Base-by-base conservation (phyloP, 2,797 vertebrate genomes). In the Halcyon chelicuti region DNA sequence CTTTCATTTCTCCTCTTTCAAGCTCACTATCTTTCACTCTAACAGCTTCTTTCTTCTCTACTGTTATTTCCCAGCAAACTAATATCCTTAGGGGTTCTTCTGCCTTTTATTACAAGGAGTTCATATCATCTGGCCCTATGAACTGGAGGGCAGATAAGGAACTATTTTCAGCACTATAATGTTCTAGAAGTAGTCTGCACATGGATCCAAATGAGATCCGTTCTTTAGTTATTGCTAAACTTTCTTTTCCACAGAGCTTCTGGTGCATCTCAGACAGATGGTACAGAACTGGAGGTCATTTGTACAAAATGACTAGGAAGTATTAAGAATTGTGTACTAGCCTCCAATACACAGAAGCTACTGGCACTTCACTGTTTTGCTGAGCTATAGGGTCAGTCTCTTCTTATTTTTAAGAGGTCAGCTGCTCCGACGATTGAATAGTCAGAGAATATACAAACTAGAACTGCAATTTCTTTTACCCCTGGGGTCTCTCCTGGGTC, bases 131-230 rank as follows among this genome's bases (percentile, higher is more conserved):
- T 84, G 25, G 95, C 96, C 96, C 87, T 82, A 40, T 97, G 97
- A 98, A 98, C 97, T 97, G 91, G 84, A 87, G 95, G 92, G 94
- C 94, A 97, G 96, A 93, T 83, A 75, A 95, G 94, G 94, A 93
- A 63, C 87, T 96, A 76, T 92, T 82, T 97, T 87, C 70, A 83
- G 90, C 67, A n/a, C 86, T 95, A 4, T 86, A 51, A 93, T 85
- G 82, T 96, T 86, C 63, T 81, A 78, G 92, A 83, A 74, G 44
- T 14, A 86, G 76, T 46, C 81, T 62, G 47, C 28, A 84, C 73
- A 33, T 21, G 2, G 2, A 47, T 91, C 77, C 70, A 91, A 55
- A 94, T 5, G 9, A 71, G 78, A 22, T 21, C 63, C 7, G 1
- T 86, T 88, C 66, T 90, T 86, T 20, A 72, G 85, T 86, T 67